Conservation (phyloP, 2,888 invertebrate genomes). For the Homarus gammarus region DNA sequence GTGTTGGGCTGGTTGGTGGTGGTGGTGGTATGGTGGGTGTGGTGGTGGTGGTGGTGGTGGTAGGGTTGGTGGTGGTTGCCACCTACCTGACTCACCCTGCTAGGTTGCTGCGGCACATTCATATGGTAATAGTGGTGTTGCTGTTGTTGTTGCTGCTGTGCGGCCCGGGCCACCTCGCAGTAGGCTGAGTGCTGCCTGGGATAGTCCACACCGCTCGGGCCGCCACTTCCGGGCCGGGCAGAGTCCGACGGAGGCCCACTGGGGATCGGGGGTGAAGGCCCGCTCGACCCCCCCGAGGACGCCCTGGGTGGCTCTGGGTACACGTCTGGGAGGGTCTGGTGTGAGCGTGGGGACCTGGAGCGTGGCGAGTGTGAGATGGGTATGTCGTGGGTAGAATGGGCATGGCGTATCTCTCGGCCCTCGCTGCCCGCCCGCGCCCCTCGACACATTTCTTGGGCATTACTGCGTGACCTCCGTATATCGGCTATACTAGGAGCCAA, state of each 20-base stretch:
- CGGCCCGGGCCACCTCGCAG: conserved; percentile 73
- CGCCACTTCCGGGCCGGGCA: conserved; percentile 52
- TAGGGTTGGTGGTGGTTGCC: conserved; percentile 44
- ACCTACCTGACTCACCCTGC: conserved; percentile 72
- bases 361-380: conserved; percentile 72
- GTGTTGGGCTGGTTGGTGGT: conserved; percentile 20
- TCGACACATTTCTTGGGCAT: conserved; percentile 70
- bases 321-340: conserved; percentile 66
- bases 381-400: conserved; percentile 73
- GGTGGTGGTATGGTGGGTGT: conserved; percentile 16
- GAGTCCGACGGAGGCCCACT: conserved; percentile 66
- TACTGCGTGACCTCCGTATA: conserved; percentile 70
- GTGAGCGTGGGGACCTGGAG: conserved; percentile 55
- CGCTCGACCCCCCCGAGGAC: conserved; percentile 75
- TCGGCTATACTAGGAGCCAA: conserved; percentile 58
- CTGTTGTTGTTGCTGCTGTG: conserved; percentile 54
- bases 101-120: conserved; percentile 62
- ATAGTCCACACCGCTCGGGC: conserved; percentile 49
- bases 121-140: conserved; percentile 68
- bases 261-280: conserved; percentile 74
- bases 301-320: conserved; percentile 73
- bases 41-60: conserved; percentile 27
- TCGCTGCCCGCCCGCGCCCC: conserved; percentile 60
- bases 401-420: conserved; percentile 69
- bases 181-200: conserved; percentile 73